Evolutionary conservation across 2,797 vertebrate genomes (phyloP).

Genomic region (Nyctalus aviator): DNA sequence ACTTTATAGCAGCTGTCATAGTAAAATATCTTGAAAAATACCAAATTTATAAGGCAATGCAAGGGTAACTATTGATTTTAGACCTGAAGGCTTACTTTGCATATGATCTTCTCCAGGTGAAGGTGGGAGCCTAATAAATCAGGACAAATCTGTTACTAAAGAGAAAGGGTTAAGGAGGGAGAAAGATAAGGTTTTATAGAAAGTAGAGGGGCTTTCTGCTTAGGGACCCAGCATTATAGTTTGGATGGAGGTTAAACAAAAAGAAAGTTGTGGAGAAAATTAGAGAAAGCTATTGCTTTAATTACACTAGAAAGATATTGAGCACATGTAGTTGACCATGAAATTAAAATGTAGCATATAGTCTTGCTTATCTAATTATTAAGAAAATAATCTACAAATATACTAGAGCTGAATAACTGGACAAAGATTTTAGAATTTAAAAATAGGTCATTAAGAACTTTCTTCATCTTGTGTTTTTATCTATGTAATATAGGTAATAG

Average conservation of each 20-base stretch:
- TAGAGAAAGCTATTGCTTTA: not conserved
- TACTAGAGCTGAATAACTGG: not conserved
- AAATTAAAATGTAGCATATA: not conserved
- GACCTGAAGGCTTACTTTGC: not conserved
- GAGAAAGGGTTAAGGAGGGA: not conserved
- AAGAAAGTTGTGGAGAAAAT: no score
- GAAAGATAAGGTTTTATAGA: not conserved
- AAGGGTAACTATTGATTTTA: not conserved
- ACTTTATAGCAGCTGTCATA: not conserved
- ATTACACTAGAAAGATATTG: not conserved
- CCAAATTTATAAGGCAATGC: not conserved
- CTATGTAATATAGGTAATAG: not conserved
- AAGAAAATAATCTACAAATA: constrained; percentile 20
- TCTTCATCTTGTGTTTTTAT: not conserved
- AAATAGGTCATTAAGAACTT: not conserved
- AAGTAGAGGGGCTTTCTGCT: not conserved
- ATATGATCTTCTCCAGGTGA: not conserved
- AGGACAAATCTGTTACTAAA: not conserved
- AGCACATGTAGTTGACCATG: not conserved
- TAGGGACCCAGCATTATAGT: not conserved
- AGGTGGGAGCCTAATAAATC: not conserved
- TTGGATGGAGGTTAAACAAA: not conserved
- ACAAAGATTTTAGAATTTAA: constrained; percentile 17
- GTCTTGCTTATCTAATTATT: not conserved
- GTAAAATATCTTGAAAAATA: constrained; percentile 11